Evolutionary conservation across 2,888 invertebrate species (phyloP).

Genomic region (Tiliacea aurago): DNA sequence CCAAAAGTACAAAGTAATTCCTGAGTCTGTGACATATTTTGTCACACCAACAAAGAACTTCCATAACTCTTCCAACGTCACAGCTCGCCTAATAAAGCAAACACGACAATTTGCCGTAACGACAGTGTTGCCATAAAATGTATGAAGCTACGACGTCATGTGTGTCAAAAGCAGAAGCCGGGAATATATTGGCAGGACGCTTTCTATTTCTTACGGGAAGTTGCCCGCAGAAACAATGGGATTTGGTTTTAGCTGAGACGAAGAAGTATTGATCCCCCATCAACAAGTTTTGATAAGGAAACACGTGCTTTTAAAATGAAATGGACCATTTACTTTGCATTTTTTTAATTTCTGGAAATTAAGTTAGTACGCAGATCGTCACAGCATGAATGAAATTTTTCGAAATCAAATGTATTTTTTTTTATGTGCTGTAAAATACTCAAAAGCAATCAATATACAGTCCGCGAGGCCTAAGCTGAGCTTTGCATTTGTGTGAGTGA

Average conservation of each 20-base stretch:
- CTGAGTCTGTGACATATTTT: not conserved
- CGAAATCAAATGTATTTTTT: not conserved
- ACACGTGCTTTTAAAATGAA: not conserved
- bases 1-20: not conserved
- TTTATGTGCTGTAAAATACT: not conserved
- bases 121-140: slow-evolving; percentile 57
- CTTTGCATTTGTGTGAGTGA: too few relatives aligned
- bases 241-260: slow-evolving; percentile 12
- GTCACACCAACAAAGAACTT: not conserved
- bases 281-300: not conserved
- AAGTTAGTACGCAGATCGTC: too few relatives aligned
- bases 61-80: slow-evolving; percentile 14
- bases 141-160: slow-evolving; percentile 52
- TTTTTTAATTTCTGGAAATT: not conserved
- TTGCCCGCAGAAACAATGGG: slow-evolving; percentile 44
- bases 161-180: slow-evolving; percentile 54
- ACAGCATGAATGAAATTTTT: not conserved
- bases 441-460: not conserved
- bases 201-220: slow-evolving; percentile 44
- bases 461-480: too few relatives aligned
- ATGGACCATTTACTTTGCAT: too few relatives aligned
- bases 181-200: slow-evolving; percentile 49
- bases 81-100: slow-evolving; percentile 52
- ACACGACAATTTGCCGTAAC: slow-evolving; percentile 61
- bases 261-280: not conserved